A percentile compares a stretch with the other conserved stretches of the same genome.
Evolutionary conservation across 2,797 vertebrate genomes (phyloP).

Genomic region (Acrossocheilus wenchowensis): DNA sequence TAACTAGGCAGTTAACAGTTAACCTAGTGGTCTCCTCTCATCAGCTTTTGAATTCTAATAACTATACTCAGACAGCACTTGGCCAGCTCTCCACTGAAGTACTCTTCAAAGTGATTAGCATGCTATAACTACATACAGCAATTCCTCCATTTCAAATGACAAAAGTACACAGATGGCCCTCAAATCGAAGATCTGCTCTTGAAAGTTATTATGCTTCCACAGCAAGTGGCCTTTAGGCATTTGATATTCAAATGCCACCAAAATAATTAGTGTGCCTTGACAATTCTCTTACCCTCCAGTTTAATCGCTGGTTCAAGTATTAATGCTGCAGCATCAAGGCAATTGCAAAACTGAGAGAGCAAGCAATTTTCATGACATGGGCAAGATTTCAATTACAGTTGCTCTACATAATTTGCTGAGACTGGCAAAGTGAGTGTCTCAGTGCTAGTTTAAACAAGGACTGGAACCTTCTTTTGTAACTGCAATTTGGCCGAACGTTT

Average conservation of each 20-base stretch:
- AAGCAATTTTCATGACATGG: constrained; percentile 44
- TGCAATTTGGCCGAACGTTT: constrained; percentile 40
- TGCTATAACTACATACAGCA: constrained; percentile 30
- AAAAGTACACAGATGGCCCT: constrained; percentile 36
- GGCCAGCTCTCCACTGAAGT: constrained; percentile 40
- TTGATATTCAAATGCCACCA: constrained; percentile 54
- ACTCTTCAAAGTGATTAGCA: constrained; percentile 46
- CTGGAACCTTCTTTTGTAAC: constrained; percentile 46
- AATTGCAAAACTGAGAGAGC: constrained; percentile 31
- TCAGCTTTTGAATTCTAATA: constrained; percentile 9
- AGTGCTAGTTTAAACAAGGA: constrained; percentile 28
- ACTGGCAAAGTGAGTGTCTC: constrained; percentile 28
- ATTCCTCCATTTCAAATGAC: constrained; percentile 17
- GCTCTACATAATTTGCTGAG: constrained; percentile 38
- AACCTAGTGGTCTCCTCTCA: constrained; percentile 20
- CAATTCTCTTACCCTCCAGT: constrained; percentile 31
- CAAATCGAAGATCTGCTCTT: constrained; percentile 43
- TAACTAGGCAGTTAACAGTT: not conserved
- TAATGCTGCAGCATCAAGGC: constrained; percentile 28
- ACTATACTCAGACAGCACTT: constrained; percentile 36
- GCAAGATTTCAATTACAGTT: constrained; percentile 52
- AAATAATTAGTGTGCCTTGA: constrained; percentile 53
- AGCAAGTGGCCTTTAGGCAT: constrained; percentile 35
- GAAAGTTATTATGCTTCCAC: constrained; percentile 41
- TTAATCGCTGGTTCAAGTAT: constrained; percentile 44